These are phyloP conservation scores for Nomada fabriciana DNA, from an alignment of 2,888 invertebrate species.

Conservation along the genomic window DNA sequence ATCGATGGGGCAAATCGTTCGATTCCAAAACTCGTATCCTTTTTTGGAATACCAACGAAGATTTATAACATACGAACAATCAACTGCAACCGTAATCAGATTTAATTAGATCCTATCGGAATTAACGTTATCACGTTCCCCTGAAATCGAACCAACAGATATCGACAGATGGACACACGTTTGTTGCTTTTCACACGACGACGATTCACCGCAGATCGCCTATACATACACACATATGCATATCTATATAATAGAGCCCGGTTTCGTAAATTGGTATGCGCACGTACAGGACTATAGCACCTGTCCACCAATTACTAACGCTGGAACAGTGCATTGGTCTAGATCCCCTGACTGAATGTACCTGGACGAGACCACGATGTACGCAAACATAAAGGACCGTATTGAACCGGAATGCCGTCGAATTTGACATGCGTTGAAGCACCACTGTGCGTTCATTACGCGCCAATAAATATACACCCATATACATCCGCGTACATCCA, in stretches of 20 bases:
- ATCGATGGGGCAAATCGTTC: too few relatives aligned
- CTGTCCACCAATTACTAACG: slow-evolving; percentile 52
- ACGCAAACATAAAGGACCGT: slow-evolving; percentile 45
- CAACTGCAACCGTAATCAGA: slow-evolving; percentile 20
- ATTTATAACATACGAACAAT: slow-evolving; percentile 2
- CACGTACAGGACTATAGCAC: slow-evolving; percentile 23
- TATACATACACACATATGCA: too few relatives aligned
- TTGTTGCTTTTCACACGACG: slow-evolving; percentile 50
- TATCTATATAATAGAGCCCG: slow-evolving; percentile 14
- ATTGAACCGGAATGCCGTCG: slow-evolving; percentile 31
- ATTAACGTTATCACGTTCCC: slow-evolving; percentile 34
- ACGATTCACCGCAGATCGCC: slow-evolving; percentile 22
- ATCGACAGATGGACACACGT: slow-evolving; percentile 32
- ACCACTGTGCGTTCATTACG: not conserved
- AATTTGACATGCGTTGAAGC: slow-evolving; percentile 19
- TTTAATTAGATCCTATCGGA: slow-evolving; percentile 45
- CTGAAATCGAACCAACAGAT: slow-evolving; percentile 3
- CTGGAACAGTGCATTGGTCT: slow-evolving; percentile 38
- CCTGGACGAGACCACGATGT: slow-evolving; percentile 30
- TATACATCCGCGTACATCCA: too few relatives aligned
- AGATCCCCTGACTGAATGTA: slow-evolving; percentile 39
- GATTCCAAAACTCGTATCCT: too few relatives aligned
- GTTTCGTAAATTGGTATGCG: slow-evolving; percentile 18
- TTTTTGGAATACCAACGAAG: too few relatives aligned
- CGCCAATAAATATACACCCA: not conserved